Evolutionary conservation across 2,888 invertebrate genomes (phyloP), one percentile per base, ranked within the genome.

Genomic region (Drosophila ezoana): DNA sequence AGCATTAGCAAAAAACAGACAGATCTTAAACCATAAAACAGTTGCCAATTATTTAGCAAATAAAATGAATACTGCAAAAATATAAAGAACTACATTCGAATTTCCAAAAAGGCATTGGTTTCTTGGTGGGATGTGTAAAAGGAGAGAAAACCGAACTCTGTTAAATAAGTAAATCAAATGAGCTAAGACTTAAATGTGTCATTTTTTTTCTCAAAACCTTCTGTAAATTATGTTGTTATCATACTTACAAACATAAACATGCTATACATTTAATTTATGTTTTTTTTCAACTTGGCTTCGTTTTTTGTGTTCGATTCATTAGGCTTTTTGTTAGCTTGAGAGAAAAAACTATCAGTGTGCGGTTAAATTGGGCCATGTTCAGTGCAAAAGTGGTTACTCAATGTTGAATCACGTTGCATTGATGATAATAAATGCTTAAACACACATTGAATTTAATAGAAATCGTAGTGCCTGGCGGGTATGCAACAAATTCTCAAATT

Each of bases 51-150:
- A 66, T 51, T 51, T 61, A 65, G 52, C 44, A 66, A 84, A 53
- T 57, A 44, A 66, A 76, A 52, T 61, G 38, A 61, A 72, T 64
- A 60, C 13, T 45, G 33, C 53, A 51, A 32, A 45, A 51, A 57
- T 37, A 63, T 20, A 44, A 28, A 28, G 28, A 28, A 28, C 8
- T n/a, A 47, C 28, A 52, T 53, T 47, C 45, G 62, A 72, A 72
- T 54, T 59, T 54, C 20, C 40, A 32, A 93, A 94, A 94, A 94
- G 94, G 94, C 94, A 94, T 94, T 94, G 94, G 94, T 95, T 95
- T 95, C 95, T 95, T 95, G 95, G 95, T 94, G 95, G 95, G 95
- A 95, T 95, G 95, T 94, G 94, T 92, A 51, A 58, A 47, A 76
- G 18, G 54, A 49, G 40, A 60, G 58, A 60, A 45, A 10, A 52